phyloP scores from a whole-genome alignment of 2,888 invertebrate species.

The Ashinkailepas kermadecensis region DNA sequence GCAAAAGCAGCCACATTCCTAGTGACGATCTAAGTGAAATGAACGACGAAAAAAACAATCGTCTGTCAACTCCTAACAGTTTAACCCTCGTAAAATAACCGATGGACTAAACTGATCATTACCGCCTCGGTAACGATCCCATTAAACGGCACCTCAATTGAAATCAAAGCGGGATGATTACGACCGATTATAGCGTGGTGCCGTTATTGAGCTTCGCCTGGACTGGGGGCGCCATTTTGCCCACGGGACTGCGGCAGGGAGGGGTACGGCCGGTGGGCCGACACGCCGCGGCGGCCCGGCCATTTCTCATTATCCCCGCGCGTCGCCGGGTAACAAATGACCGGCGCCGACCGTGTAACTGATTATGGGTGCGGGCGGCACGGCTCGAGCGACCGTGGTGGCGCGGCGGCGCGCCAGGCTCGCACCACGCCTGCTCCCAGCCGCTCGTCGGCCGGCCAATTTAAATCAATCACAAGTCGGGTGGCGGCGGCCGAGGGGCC shows the following conservation, averaged over 20 bases:
- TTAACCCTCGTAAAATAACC: not conserved
- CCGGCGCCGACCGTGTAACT: not conserved
- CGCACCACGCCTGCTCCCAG: not conserved
- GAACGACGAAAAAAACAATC: not conserved
- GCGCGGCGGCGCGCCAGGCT: not conserved
- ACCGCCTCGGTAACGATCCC: not conserved
- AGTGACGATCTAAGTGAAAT: not conserved
- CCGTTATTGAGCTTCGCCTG: not conserved
- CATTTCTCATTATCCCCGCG: constrained; percentile 1
- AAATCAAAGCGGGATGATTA: not conserved
- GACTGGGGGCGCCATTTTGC: not conserved
- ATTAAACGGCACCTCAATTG: not conserved
- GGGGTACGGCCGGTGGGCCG: not conserved
- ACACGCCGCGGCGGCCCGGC: not conserved
- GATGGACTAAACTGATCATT: not conserved
- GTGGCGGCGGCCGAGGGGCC: not conserved
- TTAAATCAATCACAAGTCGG: not conserved
- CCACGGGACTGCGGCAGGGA: not conserved
- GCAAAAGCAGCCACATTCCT: not conserved
- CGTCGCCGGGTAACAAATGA: not conserved
- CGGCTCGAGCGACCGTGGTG: not conserved
- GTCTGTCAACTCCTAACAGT: not conserved
- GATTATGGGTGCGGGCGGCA: not conserved
- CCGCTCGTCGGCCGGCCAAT: not conserved
- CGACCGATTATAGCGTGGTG: not conserved